Percentiles rank a stretch among this genome's conserved stretches.
These are phyloP conservation scores for Drosophila borborema DNA, from an alignment of 2,888 invertebrate genomes.

Conservation along the genomic window DNA sequence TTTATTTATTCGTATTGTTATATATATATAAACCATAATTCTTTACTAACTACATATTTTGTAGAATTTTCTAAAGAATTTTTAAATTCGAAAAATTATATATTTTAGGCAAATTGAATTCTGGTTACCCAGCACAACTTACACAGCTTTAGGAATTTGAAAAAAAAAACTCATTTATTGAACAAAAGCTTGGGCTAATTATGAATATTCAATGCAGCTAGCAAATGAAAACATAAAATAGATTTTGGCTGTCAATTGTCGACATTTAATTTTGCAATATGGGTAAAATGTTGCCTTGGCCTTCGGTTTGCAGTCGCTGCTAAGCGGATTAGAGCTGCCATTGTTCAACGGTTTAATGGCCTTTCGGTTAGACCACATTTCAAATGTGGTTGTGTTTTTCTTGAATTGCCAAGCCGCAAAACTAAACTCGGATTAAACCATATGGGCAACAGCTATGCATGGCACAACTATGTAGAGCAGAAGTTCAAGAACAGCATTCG, in stretches of 20 bases:
- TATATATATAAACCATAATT: too few species aligned
- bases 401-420: slow-evolving; percentile 50
- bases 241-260: slow-evolving; percentile 8
- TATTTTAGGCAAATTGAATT: too few species aligned
- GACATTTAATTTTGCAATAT: slow-evolving; percentile 5
- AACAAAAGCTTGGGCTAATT: not conserved
- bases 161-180: not conserved
- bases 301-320: not conserved
- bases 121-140: not conserved
- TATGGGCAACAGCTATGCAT: not conserved
- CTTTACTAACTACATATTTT: too few species aligned
- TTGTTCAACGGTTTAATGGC: slow-evolving; percentile 53
- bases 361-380: slow-evolving; percentile 30
- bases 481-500: slow-evolving; percentile 52
- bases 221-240: slow-evolving; percentile 13
- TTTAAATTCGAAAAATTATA: too few species aligned
- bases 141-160: not conserved
- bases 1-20: too few species aligned
- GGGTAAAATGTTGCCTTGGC: not conserved
- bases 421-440: slow-evolving; percentile 43
- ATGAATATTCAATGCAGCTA: not conserved
- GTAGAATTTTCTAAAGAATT: too few species aligned
- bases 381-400: slow-evolving; percentile 30
- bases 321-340: slow-evolving; percentile 39
- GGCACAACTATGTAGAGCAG: slow-evolving; percentile 6